Evolutionary conservation across 1,140 invertebrate species (phyloP).

Genomic region (Lethrus apterus): DNA sequence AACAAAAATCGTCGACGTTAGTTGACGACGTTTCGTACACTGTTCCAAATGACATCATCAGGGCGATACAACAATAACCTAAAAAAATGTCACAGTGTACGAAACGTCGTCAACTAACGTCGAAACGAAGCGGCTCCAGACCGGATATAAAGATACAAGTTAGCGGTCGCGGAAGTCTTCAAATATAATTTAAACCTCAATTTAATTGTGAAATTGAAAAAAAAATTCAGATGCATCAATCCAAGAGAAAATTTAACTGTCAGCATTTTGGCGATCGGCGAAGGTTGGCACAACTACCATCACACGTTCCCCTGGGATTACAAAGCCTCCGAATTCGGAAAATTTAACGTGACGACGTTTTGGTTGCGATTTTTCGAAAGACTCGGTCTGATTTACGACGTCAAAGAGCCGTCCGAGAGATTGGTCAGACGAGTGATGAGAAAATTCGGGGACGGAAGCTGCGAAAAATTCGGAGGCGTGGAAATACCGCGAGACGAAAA

Average conservation of each 20-base stretch:
- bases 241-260: slow-evolving; percentile 57
- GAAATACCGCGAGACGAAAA: too few species aligned
- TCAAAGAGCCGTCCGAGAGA: slow-evolving; percentile 54
- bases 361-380: slow-evolving; percentile 60
- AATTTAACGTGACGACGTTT: slow-evolving; percentile 52
- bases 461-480: too few species aligned
- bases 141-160: background rate
- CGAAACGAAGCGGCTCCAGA: background rate
- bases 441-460: slow-evolving; percentile 60
- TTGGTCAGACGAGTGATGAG: slow-evolving; percentile 45
- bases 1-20: too few species aligned
- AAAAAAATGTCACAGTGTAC: background rate
- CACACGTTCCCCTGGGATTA: slow-evolving; percentile 88
- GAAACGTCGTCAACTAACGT: too few species aligned
- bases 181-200: background rate
- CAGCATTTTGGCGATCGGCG: slow-evolving; percentile 52
- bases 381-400: slow-evolving; percentile 74
- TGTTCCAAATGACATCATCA: background rate
- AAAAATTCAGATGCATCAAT: slow-evolving; percentile 54
- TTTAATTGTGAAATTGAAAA: background rate
- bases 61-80: background rate
- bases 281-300: slow-evolving; percentile 90
- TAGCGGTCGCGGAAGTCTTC: background rate
- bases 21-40: background rate
- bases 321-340: slow-evolving; percentile 58